Base-by-base conservation (phyloP, 2,113 vertebrate genomes). In the Thalassoma bifasciatum region DNA sequence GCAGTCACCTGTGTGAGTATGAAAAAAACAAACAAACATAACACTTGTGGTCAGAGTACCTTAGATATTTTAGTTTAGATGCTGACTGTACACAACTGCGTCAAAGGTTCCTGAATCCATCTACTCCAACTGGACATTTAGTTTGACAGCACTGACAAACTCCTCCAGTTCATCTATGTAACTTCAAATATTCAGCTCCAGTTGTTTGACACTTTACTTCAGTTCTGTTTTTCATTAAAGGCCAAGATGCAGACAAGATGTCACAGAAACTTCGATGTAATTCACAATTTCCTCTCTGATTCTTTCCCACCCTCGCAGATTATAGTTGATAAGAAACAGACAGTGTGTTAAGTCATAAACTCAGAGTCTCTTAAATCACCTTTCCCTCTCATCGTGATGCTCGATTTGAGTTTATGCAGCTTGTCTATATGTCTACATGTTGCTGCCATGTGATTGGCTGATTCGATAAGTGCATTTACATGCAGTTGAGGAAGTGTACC, bases 1-100 rank as follows among this genome's bases (percentile, higher is more conserved):
- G 97, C 97, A 56, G 94, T 95, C 0, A 91, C 95, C 71, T 99
- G 98, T 75, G 97, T 99, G 85, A 98, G 97, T 93, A 82, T 24
- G 26, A 46, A 8, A 6, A 42, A 64, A 61, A 19, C 10, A 60
- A 44, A 4, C 36, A 16, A 6, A 2, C 9, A 14, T 17, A 7
- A 7, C 14, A 46, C 1, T 19, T 46, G 6, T 6, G 6, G 30
- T 6, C 6, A 6, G 6, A 30, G 30, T 30, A 30, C 30, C 30
- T 30, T 30, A 30, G 30, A 30, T 6, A 30, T 30, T 13, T 42
- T 3, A 8, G 12, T 12, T 42, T 10, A 42, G 14, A 12, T 42
- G 10, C 38, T 12, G 38, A 12, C 38, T 40, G 12, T 42, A 42
- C 40, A 42, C 14, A 3, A 42, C 13, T 42, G 1, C 12, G 12